Conservation (phyloP, 2,113 vertebrate species). For the Chloroceryle aenea region DNA sequence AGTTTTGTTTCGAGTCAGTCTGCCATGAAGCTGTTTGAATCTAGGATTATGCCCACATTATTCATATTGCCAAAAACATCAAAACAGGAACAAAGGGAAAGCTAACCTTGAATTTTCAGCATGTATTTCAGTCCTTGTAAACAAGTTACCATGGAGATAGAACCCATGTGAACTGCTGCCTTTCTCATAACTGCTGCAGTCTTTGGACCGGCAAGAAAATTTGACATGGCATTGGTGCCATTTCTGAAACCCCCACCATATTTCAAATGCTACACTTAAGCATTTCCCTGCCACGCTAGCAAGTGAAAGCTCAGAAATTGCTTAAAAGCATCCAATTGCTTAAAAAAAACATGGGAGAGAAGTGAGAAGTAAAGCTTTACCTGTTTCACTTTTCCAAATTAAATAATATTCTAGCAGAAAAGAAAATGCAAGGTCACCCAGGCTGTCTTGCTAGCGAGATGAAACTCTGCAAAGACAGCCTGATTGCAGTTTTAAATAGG, state of each 20-base stretch:
- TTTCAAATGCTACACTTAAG: slow-evolving; percentile 23
- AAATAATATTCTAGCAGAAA: slow-evolving; percentile 3
- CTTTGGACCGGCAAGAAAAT: slow-evolving; percentile 64
- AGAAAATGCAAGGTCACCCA: neutral
- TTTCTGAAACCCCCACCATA: neutral
- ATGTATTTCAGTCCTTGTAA: slow-evolving; percentile 78
- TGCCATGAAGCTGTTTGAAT: slow-evolving; percentile 74
- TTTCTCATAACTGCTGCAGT: slow-evolving; percentile 64
- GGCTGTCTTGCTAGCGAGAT: neutral
- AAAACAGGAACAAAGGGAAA: slow-evolving; percentile 80
- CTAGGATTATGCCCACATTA: slow-evolving; percentile 71
- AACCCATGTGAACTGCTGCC: slow-evolving; percentile 72
- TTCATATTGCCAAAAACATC: slow-evolving; percentile 80
- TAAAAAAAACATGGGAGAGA: slow-evolving; percentile 12
- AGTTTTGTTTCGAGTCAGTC: slow-evolving; percentile 71
- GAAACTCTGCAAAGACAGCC: neutral
- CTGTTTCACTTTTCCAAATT: slow-evolving; percentile 24
- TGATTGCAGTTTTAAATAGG: slow-evolving; percentile 31
- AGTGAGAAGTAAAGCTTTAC: neutral
- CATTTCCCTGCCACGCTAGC: neutral
- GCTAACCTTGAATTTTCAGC: slow-evolving; percentile 82
- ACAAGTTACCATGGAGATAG: slow-evolving; percentile 84
- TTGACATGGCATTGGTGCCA: slow-evolving; percentile 4
- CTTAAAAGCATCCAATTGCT: slow-evolving; percentile 29
- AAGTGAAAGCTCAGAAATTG: slow-evolving; percentile 41